These are phyloP conservation scores for Colletes latitarsis DNA, from an alignment of 1,140 invertebrate species.

Conservation along the genomic window DNA sequence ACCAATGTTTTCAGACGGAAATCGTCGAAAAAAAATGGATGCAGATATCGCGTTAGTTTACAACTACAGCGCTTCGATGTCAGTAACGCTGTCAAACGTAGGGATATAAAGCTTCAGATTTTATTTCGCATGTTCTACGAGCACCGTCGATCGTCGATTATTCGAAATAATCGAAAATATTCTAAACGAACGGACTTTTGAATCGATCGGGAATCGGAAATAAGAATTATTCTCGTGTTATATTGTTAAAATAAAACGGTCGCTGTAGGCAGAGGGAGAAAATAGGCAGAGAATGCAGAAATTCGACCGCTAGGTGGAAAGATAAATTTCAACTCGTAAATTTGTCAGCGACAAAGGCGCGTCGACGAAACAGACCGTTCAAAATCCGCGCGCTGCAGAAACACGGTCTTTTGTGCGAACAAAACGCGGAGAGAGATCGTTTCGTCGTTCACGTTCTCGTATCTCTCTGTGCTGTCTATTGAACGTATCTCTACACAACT, in stretches of 20 bases:
- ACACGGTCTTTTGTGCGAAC: slow-evolving; percentile 33
- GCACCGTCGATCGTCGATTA: background rate
- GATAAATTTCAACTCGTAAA: slow-evolving; percentile 48
- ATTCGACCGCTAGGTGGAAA: slow-evolving; percentile 25
- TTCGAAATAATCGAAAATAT: background rate
- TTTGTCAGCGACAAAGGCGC: slow-evolving; percentile 37
- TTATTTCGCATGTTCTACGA: background rate
- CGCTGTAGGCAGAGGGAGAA: background rate
- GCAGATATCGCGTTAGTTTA: too few species aligned
- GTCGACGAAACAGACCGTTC: slow-evolving; percentile 26
- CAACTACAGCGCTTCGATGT: too few species aligned
- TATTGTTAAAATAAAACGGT: too few species aligned
- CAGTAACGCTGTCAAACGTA: too few species aligned
- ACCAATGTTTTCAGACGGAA: too few species aligned
- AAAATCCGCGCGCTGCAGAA: slow-evolving; percentile 41
- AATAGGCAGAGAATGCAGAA: background rate
- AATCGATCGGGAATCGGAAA: background rate
- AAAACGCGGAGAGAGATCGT: slow-evolving; percentile 33
- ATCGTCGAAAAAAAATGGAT: too few species aligned
- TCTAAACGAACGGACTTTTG: too few species aligned
- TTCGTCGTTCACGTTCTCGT: background rate
- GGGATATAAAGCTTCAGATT: background rate
- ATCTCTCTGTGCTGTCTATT: slow-evolving; percentile 20
- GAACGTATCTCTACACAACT: background rate
- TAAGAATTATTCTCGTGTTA: background rate